Evolutionary conservation across 2,797 vertebrate species (phyloP), one percentile per base, ranked within the genome.

Genomic region (Etheostoma perlongum): DNA sequence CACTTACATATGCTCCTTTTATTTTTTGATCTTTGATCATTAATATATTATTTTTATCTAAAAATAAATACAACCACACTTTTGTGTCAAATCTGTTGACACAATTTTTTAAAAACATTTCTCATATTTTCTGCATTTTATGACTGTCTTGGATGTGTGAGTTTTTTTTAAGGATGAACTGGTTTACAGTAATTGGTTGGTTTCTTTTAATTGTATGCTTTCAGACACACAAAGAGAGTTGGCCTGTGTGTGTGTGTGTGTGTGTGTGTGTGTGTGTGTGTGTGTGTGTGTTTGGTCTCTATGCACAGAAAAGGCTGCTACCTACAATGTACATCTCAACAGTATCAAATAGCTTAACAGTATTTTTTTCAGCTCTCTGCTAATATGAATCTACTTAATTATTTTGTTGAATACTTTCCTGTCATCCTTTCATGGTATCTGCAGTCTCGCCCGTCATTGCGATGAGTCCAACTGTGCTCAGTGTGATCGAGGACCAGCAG

Each of bases 401-500:
- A 18, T 63, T 68, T 58, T 47, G 23, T 21, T 42, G 2, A 44
- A 52, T n/a, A 1, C 10, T 40, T 40, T 59, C 10, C 53, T 63
- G 1, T 64, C 19, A 25, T 70, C 0, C n/a, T 72, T 73, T 36
- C 19, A 21, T 51, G 57, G 2, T 23, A 6, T 78, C 61, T 81
- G 40, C 83, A 99, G 98, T 97, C 4, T 80, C 88, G 12, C 98
- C 98, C 10, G 89, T 97, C 70, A 96, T 99, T 88, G 97, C 96
- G 54, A 89, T 96, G 84, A 98, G 97, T 90, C 97, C 97, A 0
- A 62, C 95, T 1, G 92, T 94, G 72, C 94, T 96, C 86, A 97
- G 88, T 57, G 96, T 99, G 27, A 94, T 98, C 12, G 96, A 98
- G 90, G 96, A 97, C 61, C 98, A 99, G 88, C 97, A 96, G 83